phyloP scores from a whole-genome alignment of 2,888 invertebrate species.

The Oscheius myriophilus region DNA sequence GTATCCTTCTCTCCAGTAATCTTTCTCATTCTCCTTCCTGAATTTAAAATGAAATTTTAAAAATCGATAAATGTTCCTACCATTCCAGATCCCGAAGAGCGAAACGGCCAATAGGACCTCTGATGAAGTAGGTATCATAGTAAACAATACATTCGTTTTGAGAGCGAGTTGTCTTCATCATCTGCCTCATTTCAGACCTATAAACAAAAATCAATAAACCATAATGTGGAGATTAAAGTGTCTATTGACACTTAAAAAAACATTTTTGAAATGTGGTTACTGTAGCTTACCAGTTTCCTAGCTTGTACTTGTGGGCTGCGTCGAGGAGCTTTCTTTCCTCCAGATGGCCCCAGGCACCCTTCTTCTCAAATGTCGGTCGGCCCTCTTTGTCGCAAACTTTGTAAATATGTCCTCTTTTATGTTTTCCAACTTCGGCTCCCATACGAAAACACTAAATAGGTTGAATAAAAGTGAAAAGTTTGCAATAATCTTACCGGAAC shows the following conservation, averaged over 20 bases:
- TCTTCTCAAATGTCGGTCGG: background rate
- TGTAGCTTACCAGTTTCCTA: conserved; percentile 51
- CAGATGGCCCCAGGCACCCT: conserved; percentile 31
- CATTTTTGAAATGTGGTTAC: conserved; percentile 18
- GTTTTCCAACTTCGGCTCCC: conserved; percentile 57
- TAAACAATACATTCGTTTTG: conserved; percentile 42
- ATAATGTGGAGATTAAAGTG: conserved; percentile 7
- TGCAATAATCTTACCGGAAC: conserved; percentile 33
- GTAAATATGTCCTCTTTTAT: conserved; percentile 59
- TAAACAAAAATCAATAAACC: no score
- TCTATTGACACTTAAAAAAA: background rate
- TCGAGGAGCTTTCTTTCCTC: conserved; percentile 48
- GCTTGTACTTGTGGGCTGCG: conserved; percentile 49
- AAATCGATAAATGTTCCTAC: conserved; percentile 26
- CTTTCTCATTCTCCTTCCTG: conserved; percentile 30
- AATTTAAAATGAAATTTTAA: background rate
- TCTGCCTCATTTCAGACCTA: conserved; percentile 32
- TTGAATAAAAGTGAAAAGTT: background rate
- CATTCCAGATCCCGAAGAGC: conserved; percentile 43
- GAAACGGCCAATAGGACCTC: conserved; percentile 56
- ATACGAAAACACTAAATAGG: conserved; percentile 58
- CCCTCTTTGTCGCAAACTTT: conserved; percentile 40
- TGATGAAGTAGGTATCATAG: conserved; percentile 54
- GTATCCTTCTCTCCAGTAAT: conserved; percentile 33
- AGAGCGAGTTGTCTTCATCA: background rate